Evolutionary conservation across 2,113 vertebrate species (phyloP).

Genomic region (Melanerpes aurifrons): DNA sequence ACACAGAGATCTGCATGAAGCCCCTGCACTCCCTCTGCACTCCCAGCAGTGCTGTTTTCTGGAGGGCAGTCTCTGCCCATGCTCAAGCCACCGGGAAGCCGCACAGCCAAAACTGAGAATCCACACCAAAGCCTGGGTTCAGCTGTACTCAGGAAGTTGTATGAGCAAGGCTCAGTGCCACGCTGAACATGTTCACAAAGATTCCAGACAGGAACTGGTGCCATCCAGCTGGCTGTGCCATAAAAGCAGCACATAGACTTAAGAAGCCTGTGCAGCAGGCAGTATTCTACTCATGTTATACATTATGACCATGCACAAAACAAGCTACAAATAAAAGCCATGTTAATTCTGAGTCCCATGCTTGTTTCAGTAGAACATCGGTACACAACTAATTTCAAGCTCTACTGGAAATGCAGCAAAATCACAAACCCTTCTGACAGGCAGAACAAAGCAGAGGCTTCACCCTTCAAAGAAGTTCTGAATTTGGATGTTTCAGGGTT

Average conservation of each 20-base stretch:
- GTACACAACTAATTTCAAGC: neutral
- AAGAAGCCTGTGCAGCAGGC: neutral
- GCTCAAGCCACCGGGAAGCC: neutral
- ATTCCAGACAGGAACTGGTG: neutral
- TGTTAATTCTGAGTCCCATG: slow-evolving; percentile 10
- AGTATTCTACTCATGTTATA: neutral
- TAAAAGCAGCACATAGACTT: accelerated
- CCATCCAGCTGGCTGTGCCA: neutral
- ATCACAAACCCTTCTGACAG: neutral
- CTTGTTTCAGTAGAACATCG: slow-evolving; percentile 28
- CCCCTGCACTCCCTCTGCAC: neutral
- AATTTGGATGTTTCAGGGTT: neutral
- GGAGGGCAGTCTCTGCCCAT: neutral
- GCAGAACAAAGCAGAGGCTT: neutral
- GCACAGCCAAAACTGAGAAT: accelerated
- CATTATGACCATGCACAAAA: slow-evolving; percentile 38
- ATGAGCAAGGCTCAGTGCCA: neutral
- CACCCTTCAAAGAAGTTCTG: neutral
- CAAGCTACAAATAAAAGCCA: slow-evolving; percentile 51
- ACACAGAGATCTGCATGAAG: accelerated
- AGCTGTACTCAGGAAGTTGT: neutral
- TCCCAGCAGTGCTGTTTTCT: neutral
- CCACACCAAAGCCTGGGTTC: neutral
- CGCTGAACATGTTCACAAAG: neutral
- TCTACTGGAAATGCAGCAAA: slow-evolving; percentile 11